Base-by-base conservation (phyloP, 2,797 vertebrate genomes). In the Oryzias sinensis region DNA sequence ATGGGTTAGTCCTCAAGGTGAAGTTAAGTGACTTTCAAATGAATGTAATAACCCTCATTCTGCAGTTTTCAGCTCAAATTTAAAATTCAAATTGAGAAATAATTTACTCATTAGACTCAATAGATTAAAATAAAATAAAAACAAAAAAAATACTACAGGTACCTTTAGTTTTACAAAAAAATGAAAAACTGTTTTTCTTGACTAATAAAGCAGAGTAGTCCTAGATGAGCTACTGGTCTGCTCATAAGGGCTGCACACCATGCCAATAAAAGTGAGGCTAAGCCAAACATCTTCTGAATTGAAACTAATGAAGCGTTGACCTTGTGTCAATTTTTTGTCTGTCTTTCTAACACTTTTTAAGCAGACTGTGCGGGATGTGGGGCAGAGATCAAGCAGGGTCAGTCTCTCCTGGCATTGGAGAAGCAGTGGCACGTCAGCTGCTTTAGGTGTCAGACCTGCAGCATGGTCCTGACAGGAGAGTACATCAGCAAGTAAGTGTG, bases 341-440 rank as follows among this genome's bases (percentile, higher is more conserved):
- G 20, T n/a, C 1, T 24, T 6, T 45, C 48, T 5, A 40, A 9
- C 25, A 1, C 45, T 13, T 58, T 41, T 25, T 56, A 22, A 65
- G 4, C 67, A 99, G 97, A 97, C 76, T 99, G 97, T 4, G 96
- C 96, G 0, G 96, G 97, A 54, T 98, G 97, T 87, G 92, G 95
- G 82, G 95, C 96, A 14, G 95, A 97, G 85, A 99, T 99, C 85
- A 98, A 95, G 81, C 97, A 98, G 51, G 97, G 97, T 59, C 97
- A 98, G 87, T 97, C 95, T 0, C 94, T 98, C 45, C 89, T 99
- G 91, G 97, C 97, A 0, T 66, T 99, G 89, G 96, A 98, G 89
- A 98, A 96, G 76, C 97, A 98, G 87, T 99, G 97, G 97, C 97
- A 99, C 0, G 96, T 99, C 89, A 97, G 95, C 92, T 99, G 97